These are phyloP conservation scores for Agrochola lota DNA, from an alignment of 2,888 invertebrate genomes.

Conservation along the genomic window DNA sequence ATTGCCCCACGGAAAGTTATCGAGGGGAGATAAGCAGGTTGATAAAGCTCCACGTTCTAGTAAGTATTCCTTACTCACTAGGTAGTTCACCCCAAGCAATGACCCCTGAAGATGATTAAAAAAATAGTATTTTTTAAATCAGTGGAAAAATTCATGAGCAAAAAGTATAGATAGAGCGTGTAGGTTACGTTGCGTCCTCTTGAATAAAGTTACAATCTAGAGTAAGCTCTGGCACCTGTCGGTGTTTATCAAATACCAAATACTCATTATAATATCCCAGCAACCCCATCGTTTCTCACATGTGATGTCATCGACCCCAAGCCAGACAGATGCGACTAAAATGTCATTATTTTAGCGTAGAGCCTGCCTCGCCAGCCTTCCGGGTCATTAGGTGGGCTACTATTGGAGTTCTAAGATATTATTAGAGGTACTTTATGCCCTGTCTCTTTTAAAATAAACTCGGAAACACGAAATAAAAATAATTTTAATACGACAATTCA, in stretches of 20 bases:
- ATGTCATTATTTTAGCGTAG: not conserved
- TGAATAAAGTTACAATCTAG: not conserved
- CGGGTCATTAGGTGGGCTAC: constrained; percentile 18
- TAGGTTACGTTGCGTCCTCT: not conserved
- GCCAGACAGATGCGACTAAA: not conserved
- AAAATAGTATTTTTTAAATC: not conserved
- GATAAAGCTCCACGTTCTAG: constrained; percentile 26
- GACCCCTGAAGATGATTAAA: too few relatives aligned
- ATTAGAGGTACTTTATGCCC: not conserved
- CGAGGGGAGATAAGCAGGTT: constrained; percentile 42
- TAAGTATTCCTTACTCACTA: constrained; percentile 9
- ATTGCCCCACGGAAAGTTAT: constrained; percentile 20
- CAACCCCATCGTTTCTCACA: not conserved
- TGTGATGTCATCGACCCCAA: constrained; percentile 20
- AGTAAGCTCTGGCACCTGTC: not conserved
- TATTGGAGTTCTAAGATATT: not conserved
- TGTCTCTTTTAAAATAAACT: not conserved
- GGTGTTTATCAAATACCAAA: not conserved
- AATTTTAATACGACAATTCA: not conserved
- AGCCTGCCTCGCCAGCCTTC: not conserved
- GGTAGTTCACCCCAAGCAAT: constrained; percentile 4
- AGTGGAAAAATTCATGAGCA: not conserved
- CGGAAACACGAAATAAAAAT: not conserved
- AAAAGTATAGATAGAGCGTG: not conserved
- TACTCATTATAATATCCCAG: constrained; percentile 1